Base-by-base conservation (phyloP, 2,113 vertebrate species). In the Thamnophis sirtalis region DNA sequence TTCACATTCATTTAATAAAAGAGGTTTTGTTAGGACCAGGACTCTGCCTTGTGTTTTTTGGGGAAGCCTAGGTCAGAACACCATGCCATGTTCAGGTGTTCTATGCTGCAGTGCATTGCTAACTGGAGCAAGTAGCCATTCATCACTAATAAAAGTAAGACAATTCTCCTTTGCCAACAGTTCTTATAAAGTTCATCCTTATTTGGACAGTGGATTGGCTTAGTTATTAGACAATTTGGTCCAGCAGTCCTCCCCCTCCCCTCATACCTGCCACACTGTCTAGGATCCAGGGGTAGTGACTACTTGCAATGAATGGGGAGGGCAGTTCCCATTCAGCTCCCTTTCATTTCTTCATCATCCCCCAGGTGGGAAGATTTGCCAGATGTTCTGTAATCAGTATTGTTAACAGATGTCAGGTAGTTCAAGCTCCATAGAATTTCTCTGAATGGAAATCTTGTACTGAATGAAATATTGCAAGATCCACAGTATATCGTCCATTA, bases 401-500 rank as follows among this genome's bases (percentile, higher is more conserved):
- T 92, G 87, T 89, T 58, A 85, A 86, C 28, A 85, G 43, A 51
- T 89, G 73, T 89, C 91, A 89, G 55, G 53, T 63, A 89, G 48
- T 89, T 92, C 88, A 53, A 53, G 48, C n/a, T 53, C 88, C 49
- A 89, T 85, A 92, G 55, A 92, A 92, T 92, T 92, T 84, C 28
- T 10, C 15, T 92, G 91, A 92, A 89, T 92, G 91, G 87, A 89
- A 58, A 92, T 84, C 55, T 89, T 60, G 88, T 33, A 51, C 26
- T 89, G 91, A 89, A 89, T 92, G 73, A 92, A 92, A 63, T 89
- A 84, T 86, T 89, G 73, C 73, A 89, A 80, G 91, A 86, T 92
- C 87, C 53, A 89, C 87, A 60, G 54, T 92, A 86, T 89, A 63
- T 86, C 51, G 53, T 89, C 48, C 91, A 92, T 89, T 89, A 85